A percentile compares a stretch with the other conserved stretches of the same genome.
These are phyloP conservation scores for Rhorus exstirpatorius DNA, from an alignment of 2,888 invertebrate genomes.

Conservation along the genomic window DNA sequence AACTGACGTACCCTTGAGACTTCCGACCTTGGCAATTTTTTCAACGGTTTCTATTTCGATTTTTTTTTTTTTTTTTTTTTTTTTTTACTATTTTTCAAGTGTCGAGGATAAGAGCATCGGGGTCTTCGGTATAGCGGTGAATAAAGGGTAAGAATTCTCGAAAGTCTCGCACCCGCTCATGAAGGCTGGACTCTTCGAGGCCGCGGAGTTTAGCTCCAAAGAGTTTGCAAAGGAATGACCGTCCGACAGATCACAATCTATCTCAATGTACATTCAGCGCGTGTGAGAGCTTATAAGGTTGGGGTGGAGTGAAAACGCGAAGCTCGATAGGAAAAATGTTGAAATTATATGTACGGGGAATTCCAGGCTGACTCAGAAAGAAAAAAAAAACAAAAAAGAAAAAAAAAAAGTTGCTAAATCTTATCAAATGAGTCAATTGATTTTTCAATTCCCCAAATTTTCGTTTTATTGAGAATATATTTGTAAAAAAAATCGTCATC, in stretches of 20 bases:
- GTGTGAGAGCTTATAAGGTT: conserved; percentile 37
- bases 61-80: conserved; percentile 15
- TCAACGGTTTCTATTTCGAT: not conserved
- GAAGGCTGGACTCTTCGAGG: too few relatives aligned
- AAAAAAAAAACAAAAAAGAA: too few relatives aligned
- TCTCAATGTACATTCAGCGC: conserved; percentile 41
- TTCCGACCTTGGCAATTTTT: conserved; percentile 34
- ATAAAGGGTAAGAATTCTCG: not conserved
- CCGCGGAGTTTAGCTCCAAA: not conserved
- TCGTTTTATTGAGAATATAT: too few relatives aligned
- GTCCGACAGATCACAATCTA: conserved; percentile 50
- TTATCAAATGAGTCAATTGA: too few relatives aligned
- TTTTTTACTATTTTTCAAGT: not conserved
- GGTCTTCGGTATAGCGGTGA: not conserved
- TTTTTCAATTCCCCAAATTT: too few relatives aligned
- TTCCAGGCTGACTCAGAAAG: not conserved
- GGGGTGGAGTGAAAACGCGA: conserved; percentile 11
- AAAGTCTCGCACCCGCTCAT: not conserved
- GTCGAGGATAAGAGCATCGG: not conserved
- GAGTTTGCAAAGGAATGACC: conserved; percentile 41
- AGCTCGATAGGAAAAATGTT: conserved; percentile 41
- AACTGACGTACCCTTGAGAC: conserved; percentile 28
- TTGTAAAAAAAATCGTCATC: too few relatives aligned
- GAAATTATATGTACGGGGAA: not conserved
- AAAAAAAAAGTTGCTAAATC: too few relatives aligned